Base-by-base conservation (phyloP, 2,797 vertebrate species). In the Esox lucius region DNA sequence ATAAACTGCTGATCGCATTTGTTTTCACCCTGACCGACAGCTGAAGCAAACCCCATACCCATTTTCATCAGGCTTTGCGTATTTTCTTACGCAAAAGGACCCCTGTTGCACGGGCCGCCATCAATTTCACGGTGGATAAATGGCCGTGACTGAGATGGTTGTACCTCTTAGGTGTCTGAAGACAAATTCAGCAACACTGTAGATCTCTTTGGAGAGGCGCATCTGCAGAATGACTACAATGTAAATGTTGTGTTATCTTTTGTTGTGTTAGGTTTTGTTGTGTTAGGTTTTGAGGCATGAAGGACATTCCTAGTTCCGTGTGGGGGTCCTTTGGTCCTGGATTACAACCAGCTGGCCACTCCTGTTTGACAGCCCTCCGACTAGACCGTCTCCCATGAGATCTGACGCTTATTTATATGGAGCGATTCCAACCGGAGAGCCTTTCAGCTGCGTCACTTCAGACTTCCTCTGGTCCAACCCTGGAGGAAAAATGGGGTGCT, bases 321-420 rank as follows among this genome's bases (percentile, higher is more conserved):
- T 71, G 22, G 22, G 73, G 78, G 73, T 28, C 81, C 78, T 86
- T 84, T 80, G 70, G 82, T 80, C 83, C 56, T 87, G 80, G 87
- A 89, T 88, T 89, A 80, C 83, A 87, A 89, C 81, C 88, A 89
- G 88, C 86, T 87, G 87, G 73, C 79, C 69, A 76, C 86, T 84
- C 80, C 75, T 68, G 77, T 77, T 84, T 68, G 70, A 83, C 69
- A 78, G 79, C 76, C 51, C 81, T 70, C 83, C 76, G 76, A 70
- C 53, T 76, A 77, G 76, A 70, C 53, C 75, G 77, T 81, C 85
- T 86, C 84, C 85, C 79, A 7, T 4, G 64, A 84, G 87, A 88
- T 83, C 83, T 75, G 77, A 73, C 46, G 70, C 78, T 77, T 82
- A 76, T 86, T 86, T 82, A 83, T 82, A 80, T 86, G 75, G 86